A percentile compares a stretch with the other conserved stretches of the same genome.
Conservation (phyloP, 2,888 invertebrate genomes). For the Harpalus rubripes region DNA sequence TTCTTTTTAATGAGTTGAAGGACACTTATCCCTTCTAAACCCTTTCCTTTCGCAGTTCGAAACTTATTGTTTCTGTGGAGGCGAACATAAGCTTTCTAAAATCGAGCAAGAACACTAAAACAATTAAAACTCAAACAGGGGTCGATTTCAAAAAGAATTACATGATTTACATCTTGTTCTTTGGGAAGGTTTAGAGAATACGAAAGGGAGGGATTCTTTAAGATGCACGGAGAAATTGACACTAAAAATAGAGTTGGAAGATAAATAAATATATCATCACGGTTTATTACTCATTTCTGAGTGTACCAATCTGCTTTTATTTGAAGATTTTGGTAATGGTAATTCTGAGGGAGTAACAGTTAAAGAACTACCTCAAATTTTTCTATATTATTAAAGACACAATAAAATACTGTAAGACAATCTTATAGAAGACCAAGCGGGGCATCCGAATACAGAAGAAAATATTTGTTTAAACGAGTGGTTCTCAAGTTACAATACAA, state of each 20-base stretch:
- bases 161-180: slow-evolving; percentile 58
- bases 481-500: no score
- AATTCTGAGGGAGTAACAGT: no score
- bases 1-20: slow-evolving; percentile 38
- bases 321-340: no score
- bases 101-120: slow-evolving; percentile 62
- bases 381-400: no score
- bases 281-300: no score
- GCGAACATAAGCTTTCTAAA: slow-evolving; percentile 61
- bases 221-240: slow-evolving; percentile 13
- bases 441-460: no score
- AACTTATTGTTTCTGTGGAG: slow-evolving; percentile 55
- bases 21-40: slow-evolving; percentile 35
- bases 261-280: no score
- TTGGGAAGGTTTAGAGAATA: slow-evolving; percentile 1
- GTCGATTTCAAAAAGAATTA: slow-evolving; percentile 54
- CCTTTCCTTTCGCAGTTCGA: slow-evolving; percentile 10
- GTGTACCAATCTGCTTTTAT: no score
- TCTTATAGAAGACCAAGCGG: no score
- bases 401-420: no score
- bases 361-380: no score
- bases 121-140: slow-evolving; percentile 61
- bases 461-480: no score
- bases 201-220: background rate
- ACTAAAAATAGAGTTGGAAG: background rate